Conservation (phyloP, 2,113 vertebrate species). For the Trochalopteron elliotii region DNA sequence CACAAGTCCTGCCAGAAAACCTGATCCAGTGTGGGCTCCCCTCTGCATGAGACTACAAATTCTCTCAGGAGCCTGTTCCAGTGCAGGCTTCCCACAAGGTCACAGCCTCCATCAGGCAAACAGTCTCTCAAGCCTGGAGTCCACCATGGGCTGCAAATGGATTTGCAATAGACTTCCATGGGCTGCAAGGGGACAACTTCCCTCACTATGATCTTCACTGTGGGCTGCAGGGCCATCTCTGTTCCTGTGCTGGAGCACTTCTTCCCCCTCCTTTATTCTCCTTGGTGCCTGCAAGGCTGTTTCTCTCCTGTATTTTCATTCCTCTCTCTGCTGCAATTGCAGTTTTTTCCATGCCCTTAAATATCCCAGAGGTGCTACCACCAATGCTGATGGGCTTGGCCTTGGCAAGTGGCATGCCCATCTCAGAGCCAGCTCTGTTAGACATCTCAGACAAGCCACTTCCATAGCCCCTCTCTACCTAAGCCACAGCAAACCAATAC, state of each 20-base stretch:
- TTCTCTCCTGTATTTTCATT: background rate
- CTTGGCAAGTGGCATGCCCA: no score
- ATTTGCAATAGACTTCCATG: background rate
- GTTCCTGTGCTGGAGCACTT: background rate
- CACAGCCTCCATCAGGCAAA: background rate
- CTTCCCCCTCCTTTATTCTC: background rate
- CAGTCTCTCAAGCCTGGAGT: no score
- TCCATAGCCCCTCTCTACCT: accelerated
- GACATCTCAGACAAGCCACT: background rate
- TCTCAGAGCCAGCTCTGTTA: background rate
- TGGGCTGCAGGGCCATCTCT: no score
- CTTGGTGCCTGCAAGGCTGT: background rate
- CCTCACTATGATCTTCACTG: background rate
- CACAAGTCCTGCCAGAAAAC: background rate
- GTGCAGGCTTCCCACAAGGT: background rate
- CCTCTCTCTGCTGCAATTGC: background rate
- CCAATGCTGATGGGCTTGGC: accelerated
- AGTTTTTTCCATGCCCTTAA: background rate
- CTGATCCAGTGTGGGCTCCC: background rate
- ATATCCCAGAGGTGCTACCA: background rate
- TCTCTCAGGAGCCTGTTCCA: background rate
- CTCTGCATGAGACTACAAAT: background rate
- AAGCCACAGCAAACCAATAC: background rate
- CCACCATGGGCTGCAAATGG: background rate
- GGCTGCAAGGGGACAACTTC: background rate